Evolutionary conservation across 2,888 invertebrate species (phyloP).

Genomic region (Drosophila colorata): DNA sequence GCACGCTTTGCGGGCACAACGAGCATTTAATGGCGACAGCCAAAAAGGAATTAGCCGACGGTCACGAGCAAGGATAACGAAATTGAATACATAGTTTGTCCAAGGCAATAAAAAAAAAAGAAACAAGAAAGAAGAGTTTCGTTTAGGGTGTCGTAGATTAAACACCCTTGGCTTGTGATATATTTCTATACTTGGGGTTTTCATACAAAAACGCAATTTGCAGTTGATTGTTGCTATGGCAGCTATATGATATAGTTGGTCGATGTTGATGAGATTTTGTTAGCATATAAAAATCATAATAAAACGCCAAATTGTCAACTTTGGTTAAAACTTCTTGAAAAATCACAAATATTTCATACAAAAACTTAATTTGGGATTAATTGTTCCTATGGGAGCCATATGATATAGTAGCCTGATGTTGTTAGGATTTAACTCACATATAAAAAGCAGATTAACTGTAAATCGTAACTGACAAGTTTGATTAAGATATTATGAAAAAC

Average conservation of each 20-base stretch:
- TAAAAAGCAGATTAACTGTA: too few relatives aligned
- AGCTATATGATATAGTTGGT: neutral
- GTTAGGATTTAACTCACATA: too few relatives aligned
- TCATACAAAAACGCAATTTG: neutral
- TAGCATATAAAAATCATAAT: neutral
- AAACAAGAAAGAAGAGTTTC: neutral
- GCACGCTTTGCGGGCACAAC: slow-evolving; percentile 49
- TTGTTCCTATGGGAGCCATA: too few relatives aligned
- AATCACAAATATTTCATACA: too few relatives aligned
- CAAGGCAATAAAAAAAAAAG: neutral
- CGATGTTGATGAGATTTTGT: neutral
- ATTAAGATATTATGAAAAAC: too few relatives aligned
- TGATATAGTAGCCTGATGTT: too few relatives aligned
- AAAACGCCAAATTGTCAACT: too few relatives aligned
- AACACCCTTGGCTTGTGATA: neutral
- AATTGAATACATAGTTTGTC: slow-evolving; percentile 61
- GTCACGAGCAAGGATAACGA: slow-evolving; percentile 31
- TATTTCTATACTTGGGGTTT: neutral
- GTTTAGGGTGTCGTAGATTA: neutral
- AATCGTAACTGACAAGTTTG: too few relatives aligned
- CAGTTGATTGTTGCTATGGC: neutral
- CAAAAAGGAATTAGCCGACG: slow-evolving; percentile 57
- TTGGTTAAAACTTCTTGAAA: too few relatives aligned
- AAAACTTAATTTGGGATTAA: too few relatives aligned
- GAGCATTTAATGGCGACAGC: slow-evolving; percentile 71